phyloP scores from a whole-genome alignment of 2,113 vertebrate species.

The Dascyllus trimaculatus region DNA sequence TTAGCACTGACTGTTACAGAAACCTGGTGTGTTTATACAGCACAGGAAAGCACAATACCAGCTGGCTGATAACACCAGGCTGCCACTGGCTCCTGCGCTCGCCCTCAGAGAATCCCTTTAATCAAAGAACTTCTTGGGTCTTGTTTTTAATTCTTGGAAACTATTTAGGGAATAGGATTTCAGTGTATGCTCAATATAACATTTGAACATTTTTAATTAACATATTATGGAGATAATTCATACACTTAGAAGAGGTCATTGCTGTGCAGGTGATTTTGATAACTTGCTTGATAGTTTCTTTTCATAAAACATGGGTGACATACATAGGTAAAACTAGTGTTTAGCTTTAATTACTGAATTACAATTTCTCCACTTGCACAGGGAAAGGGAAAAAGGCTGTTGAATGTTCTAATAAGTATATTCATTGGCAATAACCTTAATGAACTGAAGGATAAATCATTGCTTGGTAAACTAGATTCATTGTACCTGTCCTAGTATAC shows the following conservation, averaged over 20 bases:
- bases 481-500: constrained; percentile 73
- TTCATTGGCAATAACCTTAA: constrained; percentile 82
- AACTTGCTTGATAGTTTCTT: constrained; percentile 54
- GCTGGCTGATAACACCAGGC: constrained; percentile 83
- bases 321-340: constrained; percentile 63
- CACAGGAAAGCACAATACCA: constrained; percentile 78
- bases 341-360: constrained; percentile 73
- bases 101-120: constrained; percentile 34
- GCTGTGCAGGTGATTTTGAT: constrained; percentile 37
- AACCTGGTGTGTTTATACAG: constrained; percentile 85
- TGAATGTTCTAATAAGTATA: constrained; percentile 75
- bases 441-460: constrained; percentile 80
- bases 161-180: not conserved
- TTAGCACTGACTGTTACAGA: constrained; percentile 89
- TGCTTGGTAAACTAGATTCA: constrained; percentile 77
- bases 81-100: constrained; percentile 58
- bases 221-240: constrained; percentile 9
- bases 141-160: constrained; percentile 38
- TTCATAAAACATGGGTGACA: constrained; percentile 37
- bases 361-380: constrained; percentile 42
- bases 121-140: constrained; percentile 38
- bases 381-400: constrained; percentile 43
- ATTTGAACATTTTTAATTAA: constrained; percentile 1
- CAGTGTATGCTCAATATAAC: not conserved
- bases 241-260: not conserved